These are phyloP conservation scores for Electrophaes corylata DNA, from an alignment of 2,888 invertebrate genomes.

Conservation along the genomic window DNA sequence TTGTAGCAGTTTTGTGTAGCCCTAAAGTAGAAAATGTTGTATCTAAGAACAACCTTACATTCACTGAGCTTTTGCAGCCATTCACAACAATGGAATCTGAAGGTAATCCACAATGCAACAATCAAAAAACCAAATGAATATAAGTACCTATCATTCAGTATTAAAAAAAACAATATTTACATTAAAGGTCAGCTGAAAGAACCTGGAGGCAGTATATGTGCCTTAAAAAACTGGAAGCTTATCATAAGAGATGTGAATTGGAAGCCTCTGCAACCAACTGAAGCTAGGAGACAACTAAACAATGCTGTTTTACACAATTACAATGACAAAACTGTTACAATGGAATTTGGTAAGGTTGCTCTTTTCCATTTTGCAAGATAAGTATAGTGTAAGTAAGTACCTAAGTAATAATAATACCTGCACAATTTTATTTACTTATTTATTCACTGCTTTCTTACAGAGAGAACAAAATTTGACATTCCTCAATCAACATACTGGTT, in stretches of 20 bases:
- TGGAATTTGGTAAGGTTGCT: conserved; percentile 80
- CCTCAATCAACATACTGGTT: conserved; percentile 96
- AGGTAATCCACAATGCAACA: conserved; percentile 50
- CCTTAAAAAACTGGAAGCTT: conserved; percentile 90
- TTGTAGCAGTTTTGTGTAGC: conserved; percentile 94
- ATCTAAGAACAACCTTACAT: conserved; percentile 95
- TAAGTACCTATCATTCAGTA: not conserved
- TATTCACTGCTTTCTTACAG: conserved; percentile 56
- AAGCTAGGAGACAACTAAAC: conserved; percentile 93
- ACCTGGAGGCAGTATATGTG: conserved; percentile 89
- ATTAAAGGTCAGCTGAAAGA: conserved; percentile 91
- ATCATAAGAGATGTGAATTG: conserved; percentile 92
- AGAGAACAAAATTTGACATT: conserved; percentile 86
- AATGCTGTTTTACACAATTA: conserved; percentile 89
- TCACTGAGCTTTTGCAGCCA: conserved; percentile 95
- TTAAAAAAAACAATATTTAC: not conserved
- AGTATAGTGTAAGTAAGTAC: no score
- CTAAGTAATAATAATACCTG: not conserved
- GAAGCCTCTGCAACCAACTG: conserved; percentile 91
- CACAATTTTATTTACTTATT: conserved; percentile 1
- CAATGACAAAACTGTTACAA: conserved; percentile 78
- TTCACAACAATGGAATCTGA: conserved; percentile 89
- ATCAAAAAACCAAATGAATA: not conserved
- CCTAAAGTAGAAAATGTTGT: conserved; percentile 92
- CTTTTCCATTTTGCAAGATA: not conserved